A percentile compares a stretch with the other conserved stretches of the same genome.
These are phyloP conservation scores for Folsomia manolachei DNA, from an alignment of 2,888 invertebrate species.

Conservation along the genomic window DNA sequence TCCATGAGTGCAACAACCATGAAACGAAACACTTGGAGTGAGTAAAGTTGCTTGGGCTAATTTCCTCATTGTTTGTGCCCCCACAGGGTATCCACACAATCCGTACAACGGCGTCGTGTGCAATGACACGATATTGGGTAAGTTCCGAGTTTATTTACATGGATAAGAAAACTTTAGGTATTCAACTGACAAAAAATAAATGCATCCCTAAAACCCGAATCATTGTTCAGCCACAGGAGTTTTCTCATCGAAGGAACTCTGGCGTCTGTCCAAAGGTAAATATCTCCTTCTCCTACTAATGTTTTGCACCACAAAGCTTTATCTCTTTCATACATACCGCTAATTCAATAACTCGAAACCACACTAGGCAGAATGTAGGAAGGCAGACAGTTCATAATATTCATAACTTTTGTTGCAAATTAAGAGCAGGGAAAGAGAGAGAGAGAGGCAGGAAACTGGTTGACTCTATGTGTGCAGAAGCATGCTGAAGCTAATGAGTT, in stretches of 20 bases:
- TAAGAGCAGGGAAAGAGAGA: no score
- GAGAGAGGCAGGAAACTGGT: neutral
- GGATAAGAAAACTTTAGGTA: no score
- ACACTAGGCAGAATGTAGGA: no score
- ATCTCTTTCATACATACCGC: neutral
- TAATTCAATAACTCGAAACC: neutral
- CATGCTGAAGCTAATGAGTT: slow-evolving; percentile 9
- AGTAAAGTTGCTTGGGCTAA: neutral
- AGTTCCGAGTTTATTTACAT: neutral
- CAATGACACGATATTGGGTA: slow-evolving; percentile 91
- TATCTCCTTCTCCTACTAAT: neutral
- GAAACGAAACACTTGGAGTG: no score
- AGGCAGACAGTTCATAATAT: no score
- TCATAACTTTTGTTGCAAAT: no score
- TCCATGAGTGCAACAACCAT: neutral
- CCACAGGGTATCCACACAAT: slow-evolving; percentile 80
- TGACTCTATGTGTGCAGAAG: no score
- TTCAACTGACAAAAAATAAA: neutral
- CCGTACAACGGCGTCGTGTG: slow-evolving; percentile 97
- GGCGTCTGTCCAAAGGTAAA: slow-evolving; percentile 93
- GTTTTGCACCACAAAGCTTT: neutral
- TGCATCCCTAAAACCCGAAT: neutral
- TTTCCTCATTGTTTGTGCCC: neutral
- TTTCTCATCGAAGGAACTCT: slow-evolving; percentile 98
- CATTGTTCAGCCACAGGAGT: slow-evolving; percentile 79